Conservation (phyloP, 2,888 invertebrate genomes). For the Serrognathus titanus region DNA sequence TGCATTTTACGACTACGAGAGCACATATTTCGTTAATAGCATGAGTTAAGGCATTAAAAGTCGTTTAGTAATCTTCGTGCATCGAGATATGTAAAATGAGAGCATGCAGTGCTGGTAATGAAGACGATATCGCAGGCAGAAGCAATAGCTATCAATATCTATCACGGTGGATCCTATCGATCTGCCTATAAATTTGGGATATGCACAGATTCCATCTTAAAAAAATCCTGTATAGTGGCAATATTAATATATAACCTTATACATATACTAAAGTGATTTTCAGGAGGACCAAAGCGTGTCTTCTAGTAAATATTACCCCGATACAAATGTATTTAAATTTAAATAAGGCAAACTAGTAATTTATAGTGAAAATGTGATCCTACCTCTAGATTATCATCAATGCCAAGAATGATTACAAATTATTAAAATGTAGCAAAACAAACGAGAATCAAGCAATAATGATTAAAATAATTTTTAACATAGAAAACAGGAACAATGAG, state of each 20-base stretch:
- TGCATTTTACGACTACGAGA: conserved; percentile 30
- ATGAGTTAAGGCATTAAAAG: conserved; percentile 48
- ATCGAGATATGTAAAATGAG: conserved; percentile 50
- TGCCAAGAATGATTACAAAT: no score
- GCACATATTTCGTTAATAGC: conserved; percentile 46
- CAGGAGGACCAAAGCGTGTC: no score
- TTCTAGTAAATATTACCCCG: no score
- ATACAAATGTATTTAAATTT: no score
- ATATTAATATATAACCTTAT: not conserved
- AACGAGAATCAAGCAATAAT: no score
- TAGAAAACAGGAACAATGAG: no score
- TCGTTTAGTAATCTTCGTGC: conserved; percentile 48
- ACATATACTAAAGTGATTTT: no score
- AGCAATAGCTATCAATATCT: conserved; percentile 24
- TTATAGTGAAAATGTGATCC: no score
- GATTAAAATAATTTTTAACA: no score
- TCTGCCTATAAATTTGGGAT: conserved; percentile 23
- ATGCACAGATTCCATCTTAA: conserved; percentile 3
- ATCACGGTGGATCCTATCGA: conserved; percentile 26
- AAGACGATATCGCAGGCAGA: conserved; percentile 19
- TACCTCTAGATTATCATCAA: no score
- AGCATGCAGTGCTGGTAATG: conserved; percentile 42
- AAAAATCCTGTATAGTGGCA: not conserved
- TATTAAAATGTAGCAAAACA: no score
- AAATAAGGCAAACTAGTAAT: no score